Conservation (phyloP, 2,888 invertebrate genomes). For the Plebejus argus region DNA sequence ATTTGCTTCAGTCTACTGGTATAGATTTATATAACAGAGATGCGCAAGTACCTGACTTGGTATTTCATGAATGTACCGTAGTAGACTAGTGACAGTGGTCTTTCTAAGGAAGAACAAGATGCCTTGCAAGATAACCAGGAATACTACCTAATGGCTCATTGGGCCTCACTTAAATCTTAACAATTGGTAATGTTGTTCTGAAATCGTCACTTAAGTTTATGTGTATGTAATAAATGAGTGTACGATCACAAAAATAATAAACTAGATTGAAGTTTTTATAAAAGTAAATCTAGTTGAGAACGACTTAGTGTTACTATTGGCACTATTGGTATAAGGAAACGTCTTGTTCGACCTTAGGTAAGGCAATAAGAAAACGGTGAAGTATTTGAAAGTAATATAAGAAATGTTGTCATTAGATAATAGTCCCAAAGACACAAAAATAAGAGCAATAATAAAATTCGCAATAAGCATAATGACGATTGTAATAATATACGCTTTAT, state of each 20-base stretch:
- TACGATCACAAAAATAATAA: not conserved
- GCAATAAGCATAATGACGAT: not conserved
- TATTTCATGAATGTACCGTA: not conserved
- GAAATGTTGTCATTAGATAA: not conserved
- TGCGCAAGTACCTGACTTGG: not conserved
- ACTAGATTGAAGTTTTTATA: not conserved
- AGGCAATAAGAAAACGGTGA: not conserved
- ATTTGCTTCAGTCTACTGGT: not conserved
- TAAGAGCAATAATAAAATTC: not conserved
- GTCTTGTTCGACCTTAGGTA: slow-evolving; percentile 5
- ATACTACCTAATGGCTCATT: not conserved
- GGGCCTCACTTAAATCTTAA: not conserved
- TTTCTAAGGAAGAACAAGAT: not conserved
- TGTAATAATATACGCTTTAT: slow-evolving; percentile 1
- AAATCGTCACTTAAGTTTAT: no score
- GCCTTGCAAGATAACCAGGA: not conserved
- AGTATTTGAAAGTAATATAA: not conserved
- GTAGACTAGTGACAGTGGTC: not conserved
- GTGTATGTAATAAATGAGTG: not conserved
- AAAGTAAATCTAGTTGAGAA: slow-evolving; percentile 5
- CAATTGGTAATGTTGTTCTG: no score
- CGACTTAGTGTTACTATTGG: not conserved
- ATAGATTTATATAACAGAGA: not conserved
- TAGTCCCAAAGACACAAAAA: not conserved
- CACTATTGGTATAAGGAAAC: not conserved